These are phyloP conservation scores for Phenganax subtilis DNA, from an alignment of 92 coral and sea anemone species.

Conservation along the genomic window DNA sequence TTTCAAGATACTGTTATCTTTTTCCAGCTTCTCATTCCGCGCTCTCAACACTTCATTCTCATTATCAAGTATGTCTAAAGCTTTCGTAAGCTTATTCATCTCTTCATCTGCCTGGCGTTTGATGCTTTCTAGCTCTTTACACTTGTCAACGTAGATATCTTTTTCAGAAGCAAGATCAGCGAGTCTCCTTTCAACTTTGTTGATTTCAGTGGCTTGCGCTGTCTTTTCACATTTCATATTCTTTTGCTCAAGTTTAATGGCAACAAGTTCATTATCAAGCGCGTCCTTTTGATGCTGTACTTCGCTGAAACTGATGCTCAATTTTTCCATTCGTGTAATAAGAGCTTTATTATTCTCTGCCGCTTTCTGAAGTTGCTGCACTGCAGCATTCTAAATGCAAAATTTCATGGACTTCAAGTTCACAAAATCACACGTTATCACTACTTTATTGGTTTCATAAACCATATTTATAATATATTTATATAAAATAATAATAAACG, in stretches of 20 bases:
- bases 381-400: not conserved
- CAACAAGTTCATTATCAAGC: not conserved
- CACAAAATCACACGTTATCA: too few relatives aligned
- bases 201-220: not conserved
- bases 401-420: not conserved
- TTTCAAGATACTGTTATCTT: not conserved
- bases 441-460: too few relatives aligned
- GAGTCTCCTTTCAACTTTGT: not conserved
- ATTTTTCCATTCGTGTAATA: not conserved
- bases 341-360: not conserved
- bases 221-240: not conserved
- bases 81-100: not conserved
- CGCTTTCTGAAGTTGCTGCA: not conserved
- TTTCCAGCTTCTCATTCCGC: not conserved
- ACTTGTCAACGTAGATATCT: not conserved
- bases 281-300: not conserved
- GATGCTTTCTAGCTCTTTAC: not conserved
- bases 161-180: not conserved
- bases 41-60: not conserved
- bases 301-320: not conserved
- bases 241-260: not conserved
- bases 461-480: too few relatives aligned
- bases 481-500: too few relatives aligned
- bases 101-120: not conserved
- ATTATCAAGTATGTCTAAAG: not conserved